Base-by-base conservation (phyloP, 2,113 vertebrate species). In the Pimephales promelas region DNA sequence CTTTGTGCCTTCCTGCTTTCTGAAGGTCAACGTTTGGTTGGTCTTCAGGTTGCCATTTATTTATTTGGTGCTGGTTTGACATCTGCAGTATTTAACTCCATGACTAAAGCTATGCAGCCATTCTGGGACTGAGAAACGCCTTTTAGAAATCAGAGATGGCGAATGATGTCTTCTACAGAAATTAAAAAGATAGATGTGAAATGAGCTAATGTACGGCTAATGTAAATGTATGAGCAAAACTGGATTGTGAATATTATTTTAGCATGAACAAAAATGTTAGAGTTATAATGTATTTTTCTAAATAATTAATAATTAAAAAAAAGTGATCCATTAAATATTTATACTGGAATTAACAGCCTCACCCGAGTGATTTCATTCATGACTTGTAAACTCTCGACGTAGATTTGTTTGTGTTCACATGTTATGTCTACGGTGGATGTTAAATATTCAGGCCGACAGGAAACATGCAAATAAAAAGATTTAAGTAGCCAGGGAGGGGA, bases 261-360 rank as follows among this genome's bases (percentile, higher is more conserved):
- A 91, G 92, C 91, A 92, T 92, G 92, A 95, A 94, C 18, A 93
- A 95, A 93, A 95, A 94, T 95, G 96, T 98, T 94, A 96, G 96
- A 97, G 96, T 96, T 97, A 95, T 97, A 97, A 97, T 97, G 97
- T 99, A 99, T 98, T 99, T 99, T 99, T 99, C 96, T 99, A 99
- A 97, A 91, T 96, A 96, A 94, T 94, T 14, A 73, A 47, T 4
- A 77, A 28, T 28, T 28, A 28, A 28, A 28, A 28, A 62, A 79
- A 62, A 45, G 96, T 96, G 95, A 95, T 97, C 95, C 91, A 99
- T 98, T 99, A 97, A 98, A 99, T 96, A 96, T 94, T 97, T 98
- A 99, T 98, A 98, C 97, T 98, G 97, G 97, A 95, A 95, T 95
- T 95, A 10, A 40, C 87, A 49, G 59, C 18, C 77, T 79, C 77